Conservation (phyloP, 2,888 invertebrate species). For the Liopterus haemorrhoidalis region DNA sequence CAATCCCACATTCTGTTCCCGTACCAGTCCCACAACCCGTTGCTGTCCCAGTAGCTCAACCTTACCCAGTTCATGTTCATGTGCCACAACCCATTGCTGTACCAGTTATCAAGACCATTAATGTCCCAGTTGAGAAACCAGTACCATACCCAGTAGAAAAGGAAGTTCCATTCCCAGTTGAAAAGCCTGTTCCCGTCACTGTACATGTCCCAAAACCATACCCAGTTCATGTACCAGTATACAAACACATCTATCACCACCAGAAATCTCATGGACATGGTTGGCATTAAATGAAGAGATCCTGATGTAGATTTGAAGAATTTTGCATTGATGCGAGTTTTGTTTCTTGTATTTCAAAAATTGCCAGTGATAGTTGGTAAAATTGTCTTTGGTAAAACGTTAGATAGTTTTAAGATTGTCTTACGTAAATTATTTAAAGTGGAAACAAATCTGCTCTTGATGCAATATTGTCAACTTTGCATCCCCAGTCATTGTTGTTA, state of each 20-base stretch:
- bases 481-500: too few relatives aligned
- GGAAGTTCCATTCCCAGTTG: constrained; percentile 57
- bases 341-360: too few relatives aligned
- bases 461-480: too few relatives aligned
- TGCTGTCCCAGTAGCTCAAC: constrained; percentile 51
- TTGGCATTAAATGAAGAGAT: constrained; percentile 22
- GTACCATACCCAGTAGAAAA: constrained; percentile 66
- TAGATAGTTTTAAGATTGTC: too few relatives aligned
- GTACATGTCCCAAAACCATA: constrained; percentile 63
- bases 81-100: constrained; percentile 64
- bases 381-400: too few relatives aligned
- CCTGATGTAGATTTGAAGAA: too few relatives aligned
- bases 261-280: constrained; percentile 17
- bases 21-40: constrained; percentile 50
- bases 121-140: constrained; percentile 65
- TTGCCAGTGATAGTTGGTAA: too few relatives aligned
- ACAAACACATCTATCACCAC: constrained; percentile 66
- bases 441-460: too few relatives aligned
- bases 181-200: constrained; percentile 63
- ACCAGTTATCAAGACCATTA: constrained; percentile 62
- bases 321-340: too few relatives aligned
- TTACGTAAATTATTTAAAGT: too few relatives aligned
- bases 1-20: constrained; percentile 48
- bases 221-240: constrained; percentile 63
- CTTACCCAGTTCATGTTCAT: constrained; percentile 49